Evolutionary conservation across 2,113 vertebrate species (phyloP).

Genomic region (Hippocampus abdominalis): DNA sequence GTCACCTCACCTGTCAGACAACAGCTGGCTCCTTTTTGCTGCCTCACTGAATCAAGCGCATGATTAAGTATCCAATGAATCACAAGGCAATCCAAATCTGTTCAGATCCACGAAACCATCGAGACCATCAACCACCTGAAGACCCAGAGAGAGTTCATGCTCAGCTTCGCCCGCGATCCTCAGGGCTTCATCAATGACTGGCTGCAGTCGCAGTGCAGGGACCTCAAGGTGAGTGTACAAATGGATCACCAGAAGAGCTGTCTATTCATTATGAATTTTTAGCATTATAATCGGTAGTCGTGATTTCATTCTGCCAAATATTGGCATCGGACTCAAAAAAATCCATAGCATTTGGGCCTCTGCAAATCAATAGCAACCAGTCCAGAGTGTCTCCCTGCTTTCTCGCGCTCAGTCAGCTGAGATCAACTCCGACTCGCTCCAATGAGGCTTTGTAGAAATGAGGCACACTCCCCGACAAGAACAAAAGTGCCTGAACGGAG

Average conservation of each 20-base stretch:
- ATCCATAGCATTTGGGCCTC: no score
- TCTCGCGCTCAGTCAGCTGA: no score
- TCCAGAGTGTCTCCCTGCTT: no score
- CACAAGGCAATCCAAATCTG: neutral
- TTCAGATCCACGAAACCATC: constrained; percentile 97
- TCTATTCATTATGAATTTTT: neutral
- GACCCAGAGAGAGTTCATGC: constrained; percentile 98
- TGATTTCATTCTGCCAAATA: no score
- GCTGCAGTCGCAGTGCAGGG: constrained; percentile 98
- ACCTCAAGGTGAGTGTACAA: constrained; percentile 83
- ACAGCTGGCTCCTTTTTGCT: neutral
- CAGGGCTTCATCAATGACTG: constrained; percentile 99
- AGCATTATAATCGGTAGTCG: no score
- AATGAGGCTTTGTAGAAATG: no score
- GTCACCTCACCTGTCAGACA: neutral
- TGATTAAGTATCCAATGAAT: neutral
- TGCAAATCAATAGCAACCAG: no score
- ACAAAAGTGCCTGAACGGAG: neutral
- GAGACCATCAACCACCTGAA: constrained; percentile 99
- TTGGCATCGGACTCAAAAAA: no score
- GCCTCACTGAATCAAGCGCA: neutral
- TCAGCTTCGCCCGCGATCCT: constrained; percentile 97
- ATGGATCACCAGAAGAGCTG: no score
- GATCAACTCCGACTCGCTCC: no score
- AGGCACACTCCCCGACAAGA: no score